phyloP scores from a whole-genome alignment of 2,888 invertebrate species.

The Conistra vaccinii region DNA sequence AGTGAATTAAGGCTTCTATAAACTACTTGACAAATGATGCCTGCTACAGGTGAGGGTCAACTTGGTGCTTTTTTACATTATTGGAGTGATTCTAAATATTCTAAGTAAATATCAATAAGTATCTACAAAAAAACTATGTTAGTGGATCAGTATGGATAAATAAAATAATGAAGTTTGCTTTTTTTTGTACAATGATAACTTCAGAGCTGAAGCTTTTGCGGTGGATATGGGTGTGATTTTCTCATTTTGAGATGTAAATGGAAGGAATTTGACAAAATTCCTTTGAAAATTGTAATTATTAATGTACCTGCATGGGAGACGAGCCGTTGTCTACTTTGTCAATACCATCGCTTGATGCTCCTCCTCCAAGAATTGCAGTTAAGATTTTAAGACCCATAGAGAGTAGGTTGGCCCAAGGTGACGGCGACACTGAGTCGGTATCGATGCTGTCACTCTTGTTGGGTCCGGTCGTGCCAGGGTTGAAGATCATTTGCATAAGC shows the following conservation, averaged over 20 bases:
- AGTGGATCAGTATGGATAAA: conserved; percentile 86
- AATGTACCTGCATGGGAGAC: conserved; percentile 96
- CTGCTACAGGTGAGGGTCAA: conserved; percentile 84
- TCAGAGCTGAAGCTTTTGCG: conserved; percentile 63
- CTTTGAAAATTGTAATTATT: conserved; percentile 30
- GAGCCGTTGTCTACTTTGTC: conserved; percentile 97
- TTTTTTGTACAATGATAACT: conserved; percentile 69
- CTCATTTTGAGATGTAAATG: conserved; percentile 48
- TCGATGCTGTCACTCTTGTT: conserved; percentile 95
- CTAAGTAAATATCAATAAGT: conserved; percentile 73
- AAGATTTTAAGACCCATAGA: conserved; percentile 96
- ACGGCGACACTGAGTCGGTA: conserved; percentile 92
- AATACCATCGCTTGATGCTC: conserved; percentile 94
- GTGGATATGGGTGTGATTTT: conserved; percentile 44
- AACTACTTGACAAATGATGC: conserved; percentile 79
- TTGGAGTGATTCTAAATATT: conserved; percentile 76
- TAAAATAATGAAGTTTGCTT: conserved; percentile 64
- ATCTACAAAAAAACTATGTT: conserved; percentile 86
- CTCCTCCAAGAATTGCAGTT: conserved; percentile 95
- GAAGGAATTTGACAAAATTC: conserved; percentile 22
- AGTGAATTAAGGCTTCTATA: conserved; percentile 81
- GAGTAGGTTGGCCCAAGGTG: conserved; percentile 97
- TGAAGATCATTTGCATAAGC: conserved; percentile 97
- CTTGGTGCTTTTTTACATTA: conserved; percentile 85
- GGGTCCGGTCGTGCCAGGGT: conserved; percentile 92